These are phyloP conservation scores for Lucinisca nassula DNA, from an alignment of 2,888 invertebrate species.

Conservation along the genomic window DNA sequence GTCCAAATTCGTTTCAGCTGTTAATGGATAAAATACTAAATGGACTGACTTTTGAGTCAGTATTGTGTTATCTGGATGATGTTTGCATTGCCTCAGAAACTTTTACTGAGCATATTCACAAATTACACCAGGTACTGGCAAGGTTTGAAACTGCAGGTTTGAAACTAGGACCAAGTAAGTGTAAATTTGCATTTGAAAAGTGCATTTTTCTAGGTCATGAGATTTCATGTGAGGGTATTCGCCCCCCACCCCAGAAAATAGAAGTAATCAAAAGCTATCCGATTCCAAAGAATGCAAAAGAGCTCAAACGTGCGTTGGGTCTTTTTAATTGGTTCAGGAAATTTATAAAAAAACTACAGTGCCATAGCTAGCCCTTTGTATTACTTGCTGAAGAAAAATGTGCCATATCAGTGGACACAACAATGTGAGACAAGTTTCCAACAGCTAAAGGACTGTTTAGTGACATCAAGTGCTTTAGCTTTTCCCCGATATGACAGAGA, in stretches of 20 bases:
- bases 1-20: slow-evolving; percentile 53
- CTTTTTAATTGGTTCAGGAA: slow-evolving; percentile 46
- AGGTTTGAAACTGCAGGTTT: slow-evolving; percentile 22
- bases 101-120: slow-evolving; percentile 27
- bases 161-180: slow-evolving; percentile 42
- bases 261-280: slow-evolving; percentile 21
- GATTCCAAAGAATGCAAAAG: slow-evolving; percentile 25
- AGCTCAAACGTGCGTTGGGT: slow-evolving; percentile 47
- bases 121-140: slow-evolving; percentile 17
- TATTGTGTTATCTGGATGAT: slow-evolving; percentile 62
- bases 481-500: slow-evolving; percentile 63
- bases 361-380: slow-evolving; percentile 41
- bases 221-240: slow-evolving; percentile 32
- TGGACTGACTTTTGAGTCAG: slow-evolving; percentile 46
- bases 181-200: slow-evolving; percentile 36
- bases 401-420: slow-evolving; percentile 35
- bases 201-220: slow-evolving; percentile 41
- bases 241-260: slow-evolving; percentile 4
- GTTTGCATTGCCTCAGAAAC: slow-evolving; percentile 27
- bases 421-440: slow-evolving; percentile 46
- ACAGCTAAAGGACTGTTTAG: slow-evolving; percentile 36
- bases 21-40: slow-evolving; percentile 56
- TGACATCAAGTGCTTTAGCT: slow-evolving; percentile 54
- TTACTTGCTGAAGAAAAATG: slow-evolving; percentile 44
- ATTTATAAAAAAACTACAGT: slow-evolving; percentile 23